phyloP scores from a whole-genome alignment of 2,113 vertebrate genomes.

The Pipra filicauda region DNA sequence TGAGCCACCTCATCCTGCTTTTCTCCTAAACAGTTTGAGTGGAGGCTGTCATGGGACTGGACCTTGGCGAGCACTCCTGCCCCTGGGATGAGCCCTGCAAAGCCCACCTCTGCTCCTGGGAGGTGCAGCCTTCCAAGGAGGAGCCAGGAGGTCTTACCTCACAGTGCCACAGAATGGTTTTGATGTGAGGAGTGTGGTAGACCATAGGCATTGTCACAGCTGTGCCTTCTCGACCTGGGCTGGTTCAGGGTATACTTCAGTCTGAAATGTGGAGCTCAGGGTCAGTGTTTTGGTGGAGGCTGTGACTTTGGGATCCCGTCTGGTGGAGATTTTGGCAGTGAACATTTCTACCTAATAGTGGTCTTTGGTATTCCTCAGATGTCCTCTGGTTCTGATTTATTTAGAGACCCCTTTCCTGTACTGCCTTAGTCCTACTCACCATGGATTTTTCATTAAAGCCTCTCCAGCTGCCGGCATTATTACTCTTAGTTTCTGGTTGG shows the following conservation, averaged over 20 bases:
- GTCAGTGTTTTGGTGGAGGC: not conserved
- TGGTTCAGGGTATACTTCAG: not conserved
- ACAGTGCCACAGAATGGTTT: not conserved
- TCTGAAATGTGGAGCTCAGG: not conserved
- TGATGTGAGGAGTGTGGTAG: not conserved
- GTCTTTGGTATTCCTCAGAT: not conserved
- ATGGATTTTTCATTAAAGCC: not conserved
- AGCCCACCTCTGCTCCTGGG: not conserved
- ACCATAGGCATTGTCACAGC: rapidly evolving
- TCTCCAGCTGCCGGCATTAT: not conserved
- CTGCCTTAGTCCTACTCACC: not conserved
- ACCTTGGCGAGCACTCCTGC: not conserved
- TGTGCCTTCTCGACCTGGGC: not conserved
- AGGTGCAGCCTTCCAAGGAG: not conserved
- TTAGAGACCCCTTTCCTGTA: not conserved
- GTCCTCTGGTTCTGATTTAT: not conserved
- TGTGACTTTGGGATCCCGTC: not conserved
- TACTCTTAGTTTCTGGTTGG: not conserved
- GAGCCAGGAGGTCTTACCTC: rapidly evolving
- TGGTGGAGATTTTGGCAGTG: not conserved
- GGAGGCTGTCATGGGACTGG: not conserved
- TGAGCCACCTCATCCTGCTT: not conserved
- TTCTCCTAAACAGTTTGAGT: not conserved
- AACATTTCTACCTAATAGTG: rapidly evolving
- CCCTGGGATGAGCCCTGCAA: rapidly evolving